These are phyloP conservation scores for Asteroscopus sphinx DNA, from an alignment of 2,888 invertebrate species.

Conservation along the genomic window DNA sequence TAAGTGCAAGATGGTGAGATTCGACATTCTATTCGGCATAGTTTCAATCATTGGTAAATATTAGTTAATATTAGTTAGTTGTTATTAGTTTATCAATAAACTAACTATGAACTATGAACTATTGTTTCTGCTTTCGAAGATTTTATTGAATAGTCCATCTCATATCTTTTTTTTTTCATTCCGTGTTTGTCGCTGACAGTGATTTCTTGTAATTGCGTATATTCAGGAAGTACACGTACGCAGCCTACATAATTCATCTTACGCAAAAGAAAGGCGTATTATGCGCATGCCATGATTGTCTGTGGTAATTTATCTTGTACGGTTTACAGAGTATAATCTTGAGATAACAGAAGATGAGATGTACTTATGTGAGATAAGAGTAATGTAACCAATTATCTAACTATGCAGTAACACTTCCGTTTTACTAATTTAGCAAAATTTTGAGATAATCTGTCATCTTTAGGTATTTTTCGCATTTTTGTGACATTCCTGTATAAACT, in stretches of 20 bases:
- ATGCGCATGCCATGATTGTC: not conserved
- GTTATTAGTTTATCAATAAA: no score
- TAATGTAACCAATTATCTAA: conserved; percentile 21
- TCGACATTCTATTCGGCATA: no score
- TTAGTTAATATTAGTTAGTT: no score
- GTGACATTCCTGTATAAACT: not conserved
- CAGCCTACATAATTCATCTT: not conserved
- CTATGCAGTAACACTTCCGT: conserved; percentile 11
- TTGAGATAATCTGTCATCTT: conserved; percentile 8
- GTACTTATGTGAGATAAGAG: conserved; percentile 29
- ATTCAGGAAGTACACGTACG: no score
- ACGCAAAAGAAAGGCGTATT: not conserved
- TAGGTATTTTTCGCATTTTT: not conserved
- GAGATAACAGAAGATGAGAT: conserved; percentile 33
- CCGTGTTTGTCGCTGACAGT: no score
- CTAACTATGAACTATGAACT: no score
- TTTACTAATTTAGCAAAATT: not conserved
- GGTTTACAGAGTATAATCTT: conserved; percentile 44
- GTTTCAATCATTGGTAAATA: no score
- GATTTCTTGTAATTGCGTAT: no score
- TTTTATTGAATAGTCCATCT: no score
- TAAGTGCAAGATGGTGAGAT: no score
- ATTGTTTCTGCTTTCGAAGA: no score
- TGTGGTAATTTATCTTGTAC: conserved; percentile 40
- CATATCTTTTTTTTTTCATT: no score